Percentiles rank a stretch among this genome's conserved stretches.
phyloP scores from a whole-genome alignment of 2,113 vertebrate genomes.

The Panurus biarmicus region DNA sequence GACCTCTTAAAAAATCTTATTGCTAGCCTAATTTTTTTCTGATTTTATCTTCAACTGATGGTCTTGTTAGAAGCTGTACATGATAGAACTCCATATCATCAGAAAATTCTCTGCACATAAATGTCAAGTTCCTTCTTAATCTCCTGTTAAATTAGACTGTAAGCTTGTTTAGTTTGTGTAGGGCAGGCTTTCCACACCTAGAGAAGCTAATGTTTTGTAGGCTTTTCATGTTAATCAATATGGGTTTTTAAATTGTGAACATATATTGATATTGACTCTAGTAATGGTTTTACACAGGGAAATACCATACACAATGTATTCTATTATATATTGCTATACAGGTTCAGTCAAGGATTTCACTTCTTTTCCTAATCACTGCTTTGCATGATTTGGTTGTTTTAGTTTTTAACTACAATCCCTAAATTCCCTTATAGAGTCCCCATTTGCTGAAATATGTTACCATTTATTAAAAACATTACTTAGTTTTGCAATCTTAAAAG shows the following conservation, averaged over 20 bases:
- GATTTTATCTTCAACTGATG: background rate
- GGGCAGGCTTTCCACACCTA: background rate
- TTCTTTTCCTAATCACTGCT: background rate
- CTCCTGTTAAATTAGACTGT: background rate
- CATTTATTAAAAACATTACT: background rate
- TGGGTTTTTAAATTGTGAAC: background rate
- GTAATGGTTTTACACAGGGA: background rate
- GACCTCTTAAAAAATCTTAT: background rate
- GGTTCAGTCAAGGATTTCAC: background rate
- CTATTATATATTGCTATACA: background rate
- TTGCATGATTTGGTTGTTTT: background rate
- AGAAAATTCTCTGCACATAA: background rate
- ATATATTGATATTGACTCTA: background rate
- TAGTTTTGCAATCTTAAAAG: background rate
- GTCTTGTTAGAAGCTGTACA: background rate
- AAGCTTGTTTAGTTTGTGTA: background rate
- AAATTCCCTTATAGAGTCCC: background rate
- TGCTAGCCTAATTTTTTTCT: background rate
- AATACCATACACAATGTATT: background rate
- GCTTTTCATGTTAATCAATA: background rate
- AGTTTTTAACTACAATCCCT: background rate
- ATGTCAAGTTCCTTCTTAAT: background rate
- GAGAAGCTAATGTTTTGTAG: background rate
- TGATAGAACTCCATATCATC: background rate
- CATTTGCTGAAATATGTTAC: background rate